phyloP scores from a whole-genome alignment of 2,888 invertebrate genomes.

The Eristalinus sepulchralis region DNA sequence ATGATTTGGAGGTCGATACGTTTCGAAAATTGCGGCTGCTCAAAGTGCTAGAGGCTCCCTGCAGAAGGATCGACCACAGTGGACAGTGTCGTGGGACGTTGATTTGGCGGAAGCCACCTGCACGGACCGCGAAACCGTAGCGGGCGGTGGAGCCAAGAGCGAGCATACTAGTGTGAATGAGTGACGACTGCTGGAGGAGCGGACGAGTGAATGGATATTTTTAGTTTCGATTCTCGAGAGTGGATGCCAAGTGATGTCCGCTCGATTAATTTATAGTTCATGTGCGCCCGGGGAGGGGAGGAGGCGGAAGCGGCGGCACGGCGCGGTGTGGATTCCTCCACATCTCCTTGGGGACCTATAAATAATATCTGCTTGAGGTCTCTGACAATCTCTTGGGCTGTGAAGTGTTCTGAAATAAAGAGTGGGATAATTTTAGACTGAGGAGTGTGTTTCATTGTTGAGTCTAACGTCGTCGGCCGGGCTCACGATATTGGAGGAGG shows the following conservation, averaged over 20 bases:
- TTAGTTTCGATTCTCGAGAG: neutral
- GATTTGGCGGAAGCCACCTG: neutral
- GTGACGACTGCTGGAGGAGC: neutral
- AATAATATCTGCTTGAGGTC: neutral
- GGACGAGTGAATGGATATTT: neutral
- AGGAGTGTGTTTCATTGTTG: neutral
- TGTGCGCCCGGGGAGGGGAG: neutral
- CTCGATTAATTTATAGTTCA: neutral
- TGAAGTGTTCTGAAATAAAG: neutral
- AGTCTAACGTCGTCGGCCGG: neutral
- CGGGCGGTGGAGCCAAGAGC: neutral
- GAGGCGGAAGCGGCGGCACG: neutral
- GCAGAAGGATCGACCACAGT: slow-evolving; percentile 20
- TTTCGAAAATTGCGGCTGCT: slow-evolving; percentile 2
- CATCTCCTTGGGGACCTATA: neutral
- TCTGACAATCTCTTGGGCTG: neutral
- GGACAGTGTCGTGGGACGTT: slow-evolving; percentile 8
- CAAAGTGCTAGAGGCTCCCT: slow-evolving; percentile 10
- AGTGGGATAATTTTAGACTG: neutral
- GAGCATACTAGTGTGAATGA: neutral
- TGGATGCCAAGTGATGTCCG: neutral
- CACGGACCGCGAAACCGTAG: neutral
- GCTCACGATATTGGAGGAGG: neutral
- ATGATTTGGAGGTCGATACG: neutral
- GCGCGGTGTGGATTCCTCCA: neutral